Conservation (phyloP, 2,888 invertebrate genomes). For the Cordilura impudica region DNA sequence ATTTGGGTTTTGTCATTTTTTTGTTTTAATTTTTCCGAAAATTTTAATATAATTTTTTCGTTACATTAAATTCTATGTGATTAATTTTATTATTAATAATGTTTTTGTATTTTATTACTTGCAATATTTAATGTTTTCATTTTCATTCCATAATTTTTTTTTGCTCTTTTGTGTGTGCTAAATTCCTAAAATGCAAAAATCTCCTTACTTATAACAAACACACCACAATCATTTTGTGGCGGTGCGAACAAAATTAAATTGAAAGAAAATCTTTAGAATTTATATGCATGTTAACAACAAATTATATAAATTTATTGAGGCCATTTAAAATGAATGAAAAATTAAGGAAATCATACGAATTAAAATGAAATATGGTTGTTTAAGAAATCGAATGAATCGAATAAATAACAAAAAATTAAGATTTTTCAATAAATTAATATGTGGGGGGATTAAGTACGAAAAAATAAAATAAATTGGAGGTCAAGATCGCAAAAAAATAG, state of each 20-base stretch:
- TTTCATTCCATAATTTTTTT: neutral
- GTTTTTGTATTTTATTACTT: neutral
- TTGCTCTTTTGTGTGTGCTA: neutral
- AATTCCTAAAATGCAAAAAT: neutral
- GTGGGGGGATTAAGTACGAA: no score
- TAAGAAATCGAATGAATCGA: neutral
- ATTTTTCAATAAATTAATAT: no score
- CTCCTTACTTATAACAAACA: neutral
- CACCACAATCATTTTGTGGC: neutral
- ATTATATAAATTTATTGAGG: constrained; percentile 45
- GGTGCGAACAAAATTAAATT: neutral
- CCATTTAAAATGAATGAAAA: constrained; percentile 25
- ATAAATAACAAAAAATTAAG: neutral
- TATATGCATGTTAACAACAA: constrained; percentile 34
- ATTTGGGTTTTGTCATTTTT: neutral
- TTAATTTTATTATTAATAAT: neutral
- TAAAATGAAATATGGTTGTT: neutral
- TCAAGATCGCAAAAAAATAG: no score
- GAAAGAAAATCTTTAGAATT: neutral
- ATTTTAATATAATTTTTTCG: neutral
- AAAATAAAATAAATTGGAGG: no score
- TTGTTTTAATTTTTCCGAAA: neutral
- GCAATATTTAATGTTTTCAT: neutral
- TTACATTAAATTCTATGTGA: no score
- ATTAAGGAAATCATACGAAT: constrained; percentile 26